Evolutionary conservation across 2,888 invertebrate species (phyloP), one percentile per base, ranked within the genome.

Genomic region (Ctena decussata): DNA sequence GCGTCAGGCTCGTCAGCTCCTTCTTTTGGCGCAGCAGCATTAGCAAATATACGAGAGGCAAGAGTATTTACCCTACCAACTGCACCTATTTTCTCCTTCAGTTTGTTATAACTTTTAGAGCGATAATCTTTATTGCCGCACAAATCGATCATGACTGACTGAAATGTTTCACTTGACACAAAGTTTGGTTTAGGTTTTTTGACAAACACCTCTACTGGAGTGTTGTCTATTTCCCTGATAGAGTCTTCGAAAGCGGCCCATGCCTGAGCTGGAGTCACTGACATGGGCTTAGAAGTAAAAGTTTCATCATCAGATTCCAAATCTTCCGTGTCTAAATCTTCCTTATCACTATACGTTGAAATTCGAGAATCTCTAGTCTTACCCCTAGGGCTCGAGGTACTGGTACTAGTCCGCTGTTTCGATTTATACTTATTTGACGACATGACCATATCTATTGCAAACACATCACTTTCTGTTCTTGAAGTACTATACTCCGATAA

Each of bases 111-210:
- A 0, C 89, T 87, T 69, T 83, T 89, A 6, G 91, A 82, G 5
- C 90, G 89, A 69, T 93, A 92, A 60, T 93, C 92, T 15, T 90
- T 87, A 77, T 91, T 91, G 0, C 93, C 93, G 65, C 88, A 93
- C 82, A 93, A 89, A 35, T 92, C 92, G 11, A 83, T 80, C 92
- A 94, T 92, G 0, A 92, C 92, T 78, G 91, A 83, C 76, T 93
- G 92, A 78, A 93, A 94, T 11, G 86, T 87, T 46, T 84, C 85
- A 80, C 94, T 94, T 21, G 92, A 88, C 11, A 88, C 77, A 82
- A 94, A 94, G 41, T 90, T 90, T 1, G 90, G 90, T 69, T 86
- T 89, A 8, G 91, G 92, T 80, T 87, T 87, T n/a, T 87, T 84
- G 18, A 77, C 39, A 53, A 87, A 87, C 12, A 74, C 53, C 44